Base-by-base conservation (phyloP, 2,888 invertebrate species). In the Esperia sulphurella region DNA sequence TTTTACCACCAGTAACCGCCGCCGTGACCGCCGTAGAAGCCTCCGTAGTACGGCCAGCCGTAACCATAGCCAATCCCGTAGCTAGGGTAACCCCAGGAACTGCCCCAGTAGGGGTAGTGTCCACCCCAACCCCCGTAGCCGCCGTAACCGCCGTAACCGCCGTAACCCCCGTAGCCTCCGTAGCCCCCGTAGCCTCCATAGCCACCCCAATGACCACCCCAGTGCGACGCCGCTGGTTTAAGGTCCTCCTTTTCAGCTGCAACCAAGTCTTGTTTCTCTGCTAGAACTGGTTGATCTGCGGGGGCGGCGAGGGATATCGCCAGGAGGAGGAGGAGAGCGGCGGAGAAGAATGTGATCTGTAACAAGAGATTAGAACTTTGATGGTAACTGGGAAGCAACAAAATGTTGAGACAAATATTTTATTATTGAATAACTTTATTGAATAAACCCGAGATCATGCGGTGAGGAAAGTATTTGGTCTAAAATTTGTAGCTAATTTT, bases 211-310 rank as follows among this genome's bases (percentile, higher is more conserved):
- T 52, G 48, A 0, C 65, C 63, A 0, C 82, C 82, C 72, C 81
- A 88, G 49, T 81, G 80, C 0, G 88, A 78, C 0, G 89, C 90
- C 0, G 84, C 84, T 0, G 87, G 73, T 53, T 87, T 83, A 1
- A 90, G 64, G 54, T 89, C 89, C 10, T 80, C 84, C 14, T 83
- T 79, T 3, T 79, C 82, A 2, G 73, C 61, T 5, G 73, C 61
- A 3, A 59, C 68, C 8, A 78, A 48, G 43, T 81, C 79, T 39
- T 63, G 53, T 13, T 49, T 48, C 48, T 68, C 63, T 1, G 54
- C 63, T 43, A 61, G 54, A 1, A 31, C 31, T 14, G 61, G 59
- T 13, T 68, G 63, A 43, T 79, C 78, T 0, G 75, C 73, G 0
- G 81, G 81, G 0, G 85, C 85, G 2, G 81, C 72, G n/a, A 68